Evolutionary conservation across 1,140 invertebrate species (phyloP).

Genomic region (Drosophila oshimai): DNA sequence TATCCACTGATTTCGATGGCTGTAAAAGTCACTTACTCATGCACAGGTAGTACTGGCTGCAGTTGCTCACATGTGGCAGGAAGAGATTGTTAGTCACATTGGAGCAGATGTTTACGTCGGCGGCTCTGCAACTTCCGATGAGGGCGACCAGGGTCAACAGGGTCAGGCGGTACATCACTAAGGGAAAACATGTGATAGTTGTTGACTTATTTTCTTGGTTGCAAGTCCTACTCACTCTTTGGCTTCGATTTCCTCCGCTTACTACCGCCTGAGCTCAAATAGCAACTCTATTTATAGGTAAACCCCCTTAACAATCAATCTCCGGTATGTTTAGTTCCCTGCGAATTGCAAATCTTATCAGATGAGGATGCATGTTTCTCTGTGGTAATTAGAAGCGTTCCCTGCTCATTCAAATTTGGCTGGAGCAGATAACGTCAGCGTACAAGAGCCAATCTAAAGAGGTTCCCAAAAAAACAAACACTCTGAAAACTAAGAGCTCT

Average conservation of each 20-base stretch:
- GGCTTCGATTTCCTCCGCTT: not conserved
- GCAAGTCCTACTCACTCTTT: slow-evolving; percentile 6
- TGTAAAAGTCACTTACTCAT: slow-evolving; percentile 33
- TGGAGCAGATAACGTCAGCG: not conserved
- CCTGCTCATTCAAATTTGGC: slow-evolving; percentile 13
- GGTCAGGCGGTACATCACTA: slow-evolving; percentile 46
- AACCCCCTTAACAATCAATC: slow-evolving; percentile 35
- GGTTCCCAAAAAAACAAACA: not conserved
- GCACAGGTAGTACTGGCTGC: slow-evolving; percentile 64
- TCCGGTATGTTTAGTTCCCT: not conserved
- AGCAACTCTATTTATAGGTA: slow-evolving; percentile 48
- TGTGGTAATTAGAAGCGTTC: slow-evolving; percentile 24
- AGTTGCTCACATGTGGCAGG: slow-evolving; percentile 55
- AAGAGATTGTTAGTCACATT: slow-evolving; percentile 57
- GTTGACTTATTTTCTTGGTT: no score
- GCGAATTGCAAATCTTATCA: slow-evolving; percentile 34
- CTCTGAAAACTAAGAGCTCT: not conserved
- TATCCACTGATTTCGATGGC: no score
- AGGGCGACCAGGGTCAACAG: slow-evolving; percentile 13
- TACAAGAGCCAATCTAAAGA: slow-evolving; percentile 7
- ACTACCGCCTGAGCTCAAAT: slow-evolving; percentile 5
- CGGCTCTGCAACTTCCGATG: not conserved
- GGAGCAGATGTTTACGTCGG: slow-evolving; percentile 56
- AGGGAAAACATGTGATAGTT: no score
- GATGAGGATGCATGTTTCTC: slow-evolving; percentile 23